Percentiles rank a stretch among this genome's conserved stretches.
These are phyloP conservation scores for Galeruca laticollis DNA, from an alignment of 2,888 invertebrate species.

Conservation along the genomic window DNA sequence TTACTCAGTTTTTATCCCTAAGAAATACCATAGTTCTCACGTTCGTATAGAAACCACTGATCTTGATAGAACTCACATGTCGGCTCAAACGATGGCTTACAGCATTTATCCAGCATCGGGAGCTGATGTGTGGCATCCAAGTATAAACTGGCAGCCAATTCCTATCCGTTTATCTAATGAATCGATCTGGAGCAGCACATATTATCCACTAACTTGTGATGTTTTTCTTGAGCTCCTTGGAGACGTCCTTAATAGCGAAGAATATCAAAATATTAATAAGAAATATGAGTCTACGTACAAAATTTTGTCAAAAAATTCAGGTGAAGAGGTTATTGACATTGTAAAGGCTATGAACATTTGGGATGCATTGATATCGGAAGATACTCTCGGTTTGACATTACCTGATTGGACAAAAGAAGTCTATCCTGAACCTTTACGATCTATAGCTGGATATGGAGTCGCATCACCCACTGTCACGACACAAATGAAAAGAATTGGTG, in stretches of 20 bases:
- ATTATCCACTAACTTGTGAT: constrained; percentile 15
- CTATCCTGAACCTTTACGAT: constrained; percentile 26
- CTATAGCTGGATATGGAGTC: constrained; percentile 17
- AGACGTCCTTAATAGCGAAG: constrained; percentile 21
- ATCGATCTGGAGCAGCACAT: constrained; percentile 48
- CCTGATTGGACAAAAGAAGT: constrained; percentile 26
- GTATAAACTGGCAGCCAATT: constrained; percentile 78
- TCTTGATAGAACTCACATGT: constrained; percentile 87
- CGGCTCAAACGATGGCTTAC: constrained; percentile 81
- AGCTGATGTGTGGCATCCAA: constrained; percentile 70
- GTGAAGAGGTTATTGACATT: constrained; percentile 69
- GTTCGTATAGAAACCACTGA: constrained; percentile 78
- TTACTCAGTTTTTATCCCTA: constrained; percentile 72
- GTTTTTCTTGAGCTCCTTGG: constrained; percentile 5
- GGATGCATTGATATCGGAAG: constrained; percentile 75
- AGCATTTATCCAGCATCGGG: constrained; percentile 76
- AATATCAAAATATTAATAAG: constrained; percentile 64
- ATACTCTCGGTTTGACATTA: constrained; percentile 7
- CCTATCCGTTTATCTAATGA: constrained; percentile 75
- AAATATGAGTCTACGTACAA: constrained; percentile 72
- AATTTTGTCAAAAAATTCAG: constrained; percentile 73
- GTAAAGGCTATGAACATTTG: constrained; percentile 68
- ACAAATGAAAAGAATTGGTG: constrained; percentile 18
- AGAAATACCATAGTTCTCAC: constrained; percentile 68
- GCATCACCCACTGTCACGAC: constrained; percentile 8